Evolutionary conservation across 2,113 vertebrate species (phyloP).

Genomic region (Rhipidura dahli): DNA sequence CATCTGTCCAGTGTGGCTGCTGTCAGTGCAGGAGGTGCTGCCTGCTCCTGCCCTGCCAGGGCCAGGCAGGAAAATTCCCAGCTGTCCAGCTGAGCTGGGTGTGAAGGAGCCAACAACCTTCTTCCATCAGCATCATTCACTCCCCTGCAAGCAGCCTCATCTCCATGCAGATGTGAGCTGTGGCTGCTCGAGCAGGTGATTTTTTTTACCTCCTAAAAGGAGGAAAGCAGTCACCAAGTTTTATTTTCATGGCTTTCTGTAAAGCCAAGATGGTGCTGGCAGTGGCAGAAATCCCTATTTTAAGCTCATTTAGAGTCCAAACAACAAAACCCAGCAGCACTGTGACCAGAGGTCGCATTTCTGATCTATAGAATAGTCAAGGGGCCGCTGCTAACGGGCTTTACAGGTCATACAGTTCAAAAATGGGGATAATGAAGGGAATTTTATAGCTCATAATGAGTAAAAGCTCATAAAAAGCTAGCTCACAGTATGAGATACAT

Average conservation of each 20-base stretch:
- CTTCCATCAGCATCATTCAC: not conserved
- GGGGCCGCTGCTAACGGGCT: not conserved
- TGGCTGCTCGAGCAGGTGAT: not conserved
- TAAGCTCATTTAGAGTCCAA: not conserved
- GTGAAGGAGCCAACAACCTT: not conserved
- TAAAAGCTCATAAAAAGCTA: not conserved
- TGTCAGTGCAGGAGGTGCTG: not conserved
- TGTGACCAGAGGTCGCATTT: not conserved
- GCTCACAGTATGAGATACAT: not conserved
- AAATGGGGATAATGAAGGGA: not conserved
- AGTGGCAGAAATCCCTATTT: not conserved
- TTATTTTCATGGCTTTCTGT: not conserved
- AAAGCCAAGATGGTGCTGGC: not conserved
- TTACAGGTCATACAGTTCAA: not conserved
- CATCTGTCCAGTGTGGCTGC: not conserved
- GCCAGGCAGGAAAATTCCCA: not conserved
- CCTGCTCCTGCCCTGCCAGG: not conserved
- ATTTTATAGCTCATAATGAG: not conserved
- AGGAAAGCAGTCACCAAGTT: not conserved
- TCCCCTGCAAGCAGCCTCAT: not conserved
- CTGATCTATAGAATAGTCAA: not conserved
- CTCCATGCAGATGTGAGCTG: not conserved
- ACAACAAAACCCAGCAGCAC: not conserved
- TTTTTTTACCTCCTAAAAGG: not conserved
- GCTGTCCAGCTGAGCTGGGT: not conserved